These are phyloP conservation scores for Merluccius polli DNA, from an alignment of 2,797 vertebrate genomes.

Conservation along the genomic window DNA sequence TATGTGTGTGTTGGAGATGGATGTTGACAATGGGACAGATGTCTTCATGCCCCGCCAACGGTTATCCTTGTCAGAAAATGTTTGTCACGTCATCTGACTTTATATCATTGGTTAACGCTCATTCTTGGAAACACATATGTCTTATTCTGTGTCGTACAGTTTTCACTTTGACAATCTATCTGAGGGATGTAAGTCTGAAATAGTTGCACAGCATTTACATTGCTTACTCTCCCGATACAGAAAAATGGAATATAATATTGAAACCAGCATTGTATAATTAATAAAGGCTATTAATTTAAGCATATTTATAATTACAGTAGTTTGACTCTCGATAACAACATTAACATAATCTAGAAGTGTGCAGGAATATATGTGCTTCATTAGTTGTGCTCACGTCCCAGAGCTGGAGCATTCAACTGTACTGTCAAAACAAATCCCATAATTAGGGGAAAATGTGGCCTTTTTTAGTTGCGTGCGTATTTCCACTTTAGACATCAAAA, in stretches of 20 bases:
- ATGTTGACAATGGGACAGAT: slow-evolving; percentile 50
- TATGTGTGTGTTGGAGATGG: slow-evolving; percentile 10
- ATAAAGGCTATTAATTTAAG: too few species aligned
- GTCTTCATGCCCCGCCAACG: slow-evolving; percentile 44
- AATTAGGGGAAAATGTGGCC: not conserved
- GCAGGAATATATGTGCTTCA: not conserved
- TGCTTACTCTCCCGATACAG: not conserved
- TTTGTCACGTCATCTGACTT: slow-evolving; percentile 28
- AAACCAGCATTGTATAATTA: too few species aligned
- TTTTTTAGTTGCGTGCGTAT: not conserved
- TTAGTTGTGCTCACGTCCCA: not conserved
- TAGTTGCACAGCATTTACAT: too few species aligned
- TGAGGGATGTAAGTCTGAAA: too few species aligned
- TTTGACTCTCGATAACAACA: not conserved
- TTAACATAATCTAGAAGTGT: not conserved
- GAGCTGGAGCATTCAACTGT: not conserved
- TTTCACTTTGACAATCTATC: not conserved
- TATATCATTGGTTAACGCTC: slow-evolving; percentile 2
- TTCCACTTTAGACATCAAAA: not conserved
- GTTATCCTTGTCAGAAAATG: slow-evolving; percentile 22
- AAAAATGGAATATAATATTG: too few species aligned
- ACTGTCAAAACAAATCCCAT: not conserved
- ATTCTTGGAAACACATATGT: not conserved
- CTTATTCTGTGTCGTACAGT: not conserved
- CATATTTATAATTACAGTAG: not conserved